Conservation (phyloP, 2,888 invertebrate species). For the Drosophila koepferae region DNA sequence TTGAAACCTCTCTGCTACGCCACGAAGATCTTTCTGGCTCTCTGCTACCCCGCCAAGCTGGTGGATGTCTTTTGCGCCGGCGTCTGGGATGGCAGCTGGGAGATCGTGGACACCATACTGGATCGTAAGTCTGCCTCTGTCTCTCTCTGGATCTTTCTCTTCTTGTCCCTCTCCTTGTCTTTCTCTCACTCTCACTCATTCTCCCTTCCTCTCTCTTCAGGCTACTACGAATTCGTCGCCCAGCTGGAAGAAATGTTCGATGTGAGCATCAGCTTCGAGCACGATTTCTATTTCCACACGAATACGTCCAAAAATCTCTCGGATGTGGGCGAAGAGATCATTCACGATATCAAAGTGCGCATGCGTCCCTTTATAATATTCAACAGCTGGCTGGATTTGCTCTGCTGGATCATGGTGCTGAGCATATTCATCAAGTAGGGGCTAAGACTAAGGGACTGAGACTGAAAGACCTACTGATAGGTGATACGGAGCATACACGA, state of each 20-base stretch:
- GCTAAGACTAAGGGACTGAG: background rate
- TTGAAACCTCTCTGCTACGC: slow-evolving; percentile 87
- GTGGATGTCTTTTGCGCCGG: slow-evolving; percentile 89
- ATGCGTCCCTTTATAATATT: slow-evolving; percentile 86
- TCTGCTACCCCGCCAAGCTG: slow-evolving; percentile 89
- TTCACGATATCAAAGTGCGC: slow-evolving; percentile 86
- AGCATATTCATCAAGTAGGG: slow-evolving; percentile 87
- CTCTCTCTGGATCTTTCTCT: background rate
- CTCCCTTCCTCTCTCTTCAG: slow-evolving; percentile 80
- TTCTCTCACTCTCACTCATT: background rate
- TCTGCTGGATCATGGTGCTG: slow-evolving; percentile 87
- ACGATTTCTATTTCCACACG: slow-evolving; percentile 87
- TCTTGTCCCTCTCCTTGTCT: background rate
- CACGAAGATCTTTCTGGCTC: slow-evolving; percentile 86
- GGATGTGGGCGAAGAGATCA: slow-evolving; percentile 86
- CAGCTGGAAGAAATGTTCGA: slow-evolving; percentile 88
- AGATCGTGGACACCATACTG: slow-evolving; percentile 87
- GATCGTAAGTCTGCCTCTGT: slow-evolving; percentile 86
- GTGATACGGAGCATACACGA: background rate
- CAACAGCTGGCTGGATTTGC: slow-evolving; percentile 87
- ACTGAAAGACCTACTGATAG: background rate
- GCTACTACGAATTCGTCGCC: slow-evolving; percentile 86
- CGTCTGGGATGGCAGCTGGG: slow-evolving; percentile 88
- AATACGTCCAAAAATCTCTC: slow-evolving; percentile 86
- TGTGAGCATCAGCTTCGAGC: slow-evolving; percentile 88